A percentile compares a stretch with the other conserved stretches of the same genome.
Conservation (phyloP, 2,113 vertebrate species). For the Melozone crissalis region DNA sequence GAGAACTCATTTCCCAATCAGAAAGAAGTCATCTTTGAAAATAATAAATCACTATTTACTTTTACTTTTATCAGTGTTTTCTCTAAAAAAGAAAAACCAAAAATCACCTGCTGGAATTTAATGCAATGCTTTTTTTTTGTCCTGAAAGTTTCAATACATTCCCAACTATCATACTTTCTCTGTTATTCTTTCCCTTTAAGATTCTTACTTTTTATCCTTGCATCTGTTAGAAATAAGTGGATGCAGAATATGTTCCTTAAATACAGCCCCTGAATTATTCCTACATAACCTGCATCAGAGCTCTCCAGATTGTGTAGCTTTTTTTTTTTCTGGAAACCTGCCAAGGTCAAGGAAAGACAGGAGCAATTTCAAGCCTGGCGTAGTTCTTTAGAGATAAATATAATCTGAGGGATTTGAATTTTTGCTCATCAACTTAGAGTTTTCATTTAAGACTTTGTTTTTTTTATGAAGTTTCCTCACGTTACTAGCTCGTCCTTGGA, state of each 20-base stretch:
- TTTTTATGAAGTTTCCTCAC: background rate
- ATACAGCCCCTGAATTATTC: background rate
- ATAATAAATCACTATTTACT: background rate
- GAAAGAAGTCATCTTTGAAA: background rate
- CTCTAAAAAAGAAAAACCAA: background rate
- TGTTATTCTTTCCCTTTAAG: background rate
- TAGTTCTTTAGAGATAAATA: background rate
- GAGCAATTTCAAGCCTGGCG: background rate
- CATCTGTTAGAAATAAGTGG: background rate
- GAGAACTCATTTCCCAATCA: background rate
- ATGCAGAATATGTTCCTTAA: slow-evolving; percentile 19
- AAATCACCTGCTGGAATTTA: background rate
- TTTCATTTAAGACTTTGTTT: background rate
- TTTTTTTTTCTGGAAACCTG: background rate
- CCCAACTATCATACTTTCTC: background rate
- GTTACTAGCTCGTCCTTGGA: background rate
- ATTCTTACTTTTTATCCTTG: background rate
- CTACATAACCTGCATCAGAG: background rate
- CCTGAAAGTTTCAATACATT: background rate
- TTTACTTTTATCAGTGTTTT: background rate
- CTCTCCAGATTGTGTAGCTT: background rate
- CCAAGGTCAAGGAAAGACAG: background rate
- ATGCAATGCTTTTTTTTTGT: background rate
- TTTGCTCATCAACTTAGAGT: background rate
- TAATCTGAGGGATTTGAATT: background rate